Percentiles rank a stretch among this genome's conserved stretches.
These are phyloP conservation scores for Tarsius wallacei DNA, from an alignment of 2,797 vertebrate genomes.

Conservation along the genomic window DNA sequence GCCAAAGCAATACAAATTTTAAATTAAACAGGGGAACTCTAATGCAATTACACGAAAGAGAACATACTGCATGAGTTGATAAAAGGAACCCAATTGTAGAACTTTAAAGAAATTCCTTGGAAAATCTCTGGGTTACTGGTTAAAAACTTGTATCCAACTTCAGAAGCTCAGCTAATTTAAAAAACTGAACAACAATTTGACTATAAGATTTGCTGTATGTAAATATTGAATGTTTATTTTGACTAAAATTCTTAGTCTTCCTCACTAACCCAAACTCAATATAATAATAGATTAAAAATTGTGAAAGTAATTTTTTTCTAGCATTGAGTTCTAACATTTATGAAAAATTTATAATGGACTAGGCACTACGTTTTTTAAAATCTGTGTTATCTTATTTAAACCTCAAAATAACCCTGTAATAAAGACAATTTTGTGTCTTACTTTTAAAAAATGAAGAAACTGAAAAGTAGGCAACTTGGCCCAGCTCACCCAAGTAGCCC, in stretches of 20 bases:
- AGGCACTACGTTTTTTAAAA: not conserved
- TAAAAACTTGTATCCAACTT: slow-evolving; percentile 13
- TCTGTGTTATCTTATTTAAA: not conserved
- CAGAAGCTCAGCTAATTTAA: slow-evolving; percentile 35
- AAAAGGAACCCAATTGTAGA: not conserved
- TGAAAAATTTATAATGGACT: not conserved
- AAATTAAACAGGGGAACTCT: slow-evolving; percentile 52
- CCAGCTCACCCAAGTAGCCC: not conserved
- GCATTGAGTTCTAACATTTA: not conserved
- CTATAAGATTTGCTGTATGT: not conserved
- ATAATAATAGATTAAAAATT: slow-evolving; percentile 35
- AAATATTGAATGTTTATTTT: slow-evolving; percentile 44
- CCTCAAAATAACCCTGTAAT: not conserved
- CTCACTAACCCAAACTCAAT: slow-evolving; percentile 32
- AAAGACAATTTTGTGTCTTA: slow-evolving; percentile 25
- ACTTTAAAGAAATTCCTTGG: slow-evolving; percentile 28
- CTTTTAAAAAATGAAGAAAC: not conserved
- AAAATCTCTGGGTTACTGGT: not conserved
- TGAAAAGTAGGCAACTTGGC: not conserved
- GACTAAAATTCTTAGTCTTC: not conserved
- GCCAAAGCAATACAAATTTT: slow-evolving; percentile 42
- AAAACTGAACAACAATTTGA: not conserved
- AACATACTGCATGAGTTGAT: not conserved
- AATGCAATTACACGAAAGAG: slow-evolving; percentile 15
- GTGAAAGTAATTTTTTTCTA: slow-evolving; percentile 2